A percentile compares a stretch with the other conserved stretches of the same genome.
Evolutionary conservation across 2,113 vertebrate species (phyloP).

Genomic region (Charadrius vociferus): DNA sequence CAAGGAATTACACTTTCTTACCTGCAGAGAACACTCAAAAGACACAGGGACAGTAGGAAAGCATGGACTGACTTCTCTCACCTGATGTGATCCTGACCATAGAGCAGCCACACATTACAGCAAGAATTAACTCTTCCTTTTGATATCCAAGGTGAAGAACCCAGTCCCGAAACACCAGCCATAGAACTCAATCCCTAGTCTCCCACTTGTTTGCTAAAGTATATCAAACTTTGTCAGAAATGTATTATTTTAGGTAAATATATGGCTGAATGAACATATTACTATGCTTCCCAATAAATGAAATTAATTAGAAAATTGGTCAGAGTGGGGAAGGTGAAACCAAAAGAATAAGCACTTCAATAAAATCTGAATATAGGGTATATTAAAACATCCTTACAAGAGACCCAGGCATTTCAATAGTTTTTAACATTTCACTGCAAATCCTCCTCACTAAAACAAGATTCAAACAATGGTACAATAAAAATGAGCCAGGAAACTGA

Average conservation of each 20-base stretch:
- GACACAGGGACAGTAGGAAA: background rate
- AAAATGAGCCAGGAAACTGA: background rate
- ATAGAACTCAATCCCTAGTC: background rate
- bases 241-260: background rate
- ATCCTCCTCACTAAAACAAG: background rate
- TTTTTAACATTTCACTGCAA: background rate
- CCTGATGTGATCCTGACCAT: background rate
- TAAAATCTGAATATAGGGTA: background rate
- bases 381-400: background rate
- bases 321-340: background rate
- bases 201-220: background rate
- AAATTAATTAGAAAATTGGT: background rate
- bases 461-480: background rate
- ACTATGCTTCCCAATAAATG: background rate
- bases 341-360: background rate
- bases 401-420: background rate
- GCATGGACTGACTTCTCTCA: background rate
- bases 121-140: background rate
- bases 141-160: background rate
- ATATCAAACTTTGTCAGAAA: background rate
- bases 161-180: background rate
- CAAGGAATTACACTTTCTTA: background rate
- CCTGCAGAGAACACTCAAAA: background rate
- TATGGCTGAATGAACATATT: background rate
- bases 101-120: background rate